Base-by-base conservation (phyloP, 2,797 vertebrate species). In the Lepilemur ruficaudatus region DNA sequence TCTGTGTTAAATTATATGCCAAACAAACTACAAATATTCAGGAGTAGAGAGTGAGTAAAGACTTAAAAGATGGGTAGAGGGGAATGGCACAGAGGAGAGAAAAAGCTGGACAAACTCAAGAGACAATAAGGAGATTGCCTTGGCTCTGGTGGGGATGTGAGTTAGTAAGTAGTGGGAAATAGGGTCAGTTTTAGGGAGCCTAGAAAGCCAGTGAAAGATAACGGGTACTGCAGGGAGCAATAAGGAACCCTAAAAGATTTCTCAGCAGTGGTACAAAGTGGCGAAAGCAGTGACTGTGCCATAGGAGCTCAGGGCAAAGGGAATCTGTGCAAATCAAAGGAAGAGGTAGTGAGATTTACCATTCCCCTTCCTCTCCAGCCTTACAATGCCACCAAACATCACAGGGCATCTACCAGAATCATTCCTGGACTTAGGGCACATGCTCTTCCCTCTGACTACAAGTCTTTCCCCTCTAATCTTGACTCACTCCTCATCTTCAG, bases 121-220 rank as follows among this genome's bases (percentile, higher is more conserved):
- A 87, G 59, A 25, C 30, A 57, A 2, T 43, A 83, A 46, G 78
- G 70, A 87, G 48, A 72, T 15, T 57, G 43, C 46, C 6, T 70
- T 63, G 69, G 50, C 57, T 94, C 55, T 84, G 81, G 65, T 23
- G 23, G 75, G 22, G 41, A 46, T 67, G 17, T 38, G 67, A 61
- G 30, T 79, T 93, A 69, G 25, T 55, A 83, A 79, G 35, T 38
- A 35, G 72, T 41, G 41, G 69, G 88, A 95, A 93, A 43, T 12
- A 59, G 65, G 57, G 57, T 61, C 72, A 35, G 10, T 57, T 92
- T 86, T 28, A 84, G 73, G 35, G 46, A 46, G 32, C 25, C 30
- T 43, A 79, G 46, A 97, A 92, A 67, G 23, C 14, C 59, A 76
- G 46, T 10, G 72, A 92, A 92, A 93, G 72, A 87, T 32, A 85